Conservation (phyloP, 2,797 vertebrate genomes). For the Lycodopsis pacificus region DNA sequence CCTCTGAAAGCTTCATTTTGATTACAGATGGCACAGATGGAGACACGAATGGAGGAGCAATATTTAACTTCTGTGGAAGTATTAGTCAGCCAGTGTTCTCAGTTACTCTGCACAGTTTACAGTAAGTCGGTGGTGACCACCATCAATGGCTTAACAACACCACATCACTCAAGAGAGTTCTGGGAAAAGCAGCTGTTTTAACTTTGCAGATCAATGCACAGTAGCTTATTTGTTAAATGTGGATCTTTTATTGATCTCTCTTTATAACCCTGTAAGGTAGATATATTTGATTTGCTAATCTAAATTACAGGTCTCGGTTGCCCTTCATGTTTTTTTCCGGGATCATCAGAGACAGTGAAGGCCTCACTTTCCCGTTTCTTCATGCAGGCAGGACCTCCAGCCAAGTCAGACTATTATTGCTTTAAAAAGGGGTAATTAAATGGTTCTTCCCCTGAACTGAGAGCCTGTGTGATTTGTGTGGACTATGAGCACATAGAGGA, state of each 20-base stretch:
- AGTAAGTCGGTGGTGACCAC: slow-evolving; percentile 46
- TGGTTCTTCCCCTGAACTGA: slow-evolving; percentile 59
- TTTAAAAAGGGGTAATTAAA: slow-evolving; percentile 78
- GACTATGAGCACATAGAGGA: slow-evolving; percentile 55
- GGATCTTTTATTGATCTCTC: slow-evolving; percentile 30
- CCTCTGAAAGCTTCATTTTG: slow-evolving; percentile 3
- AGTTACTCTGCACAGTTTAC: slow-evolving; percentile 27
- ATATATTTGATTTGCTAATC: slow-evolving; percentile 32
- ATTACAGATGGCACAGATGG: neutral
- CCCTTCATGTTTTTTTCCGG: slow-evolving; percentile 42
- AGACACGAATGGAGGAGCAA: neutral
- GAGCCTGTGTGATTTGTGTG: slow-evolving; percentile 71
- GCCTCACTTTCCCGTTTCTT: slow-evolving; percentile 48
- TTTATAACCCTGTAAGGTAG: slow-evolving; percentile 10
- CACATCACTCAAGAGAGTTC: slow-evolving; percentile 26
- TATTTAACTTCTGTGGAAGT: neutral
- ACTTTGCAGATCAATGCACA: neutral
- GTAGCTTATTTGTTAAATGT: slow-evolving; percentile 18
- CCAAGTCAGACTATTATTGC: slow-evolving; percentile 72
- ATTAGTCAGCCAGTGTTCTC: slow-evolving; percentile 27
- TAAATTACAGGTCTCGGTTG: slow-evolving; percentile 39
- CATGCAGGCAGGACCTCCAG: slow-evolving; percentile 47
- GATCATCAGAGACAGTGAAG: slow-evolving; percentile 36
- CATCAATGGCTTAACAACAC: slow-evolving; percentile 28
- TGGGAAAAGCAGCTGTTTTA: slow-evolving; percentile 38